Conservation (phyloP, 1,140 invertebrate species). For the Neodiprion pinetum region DNA sequence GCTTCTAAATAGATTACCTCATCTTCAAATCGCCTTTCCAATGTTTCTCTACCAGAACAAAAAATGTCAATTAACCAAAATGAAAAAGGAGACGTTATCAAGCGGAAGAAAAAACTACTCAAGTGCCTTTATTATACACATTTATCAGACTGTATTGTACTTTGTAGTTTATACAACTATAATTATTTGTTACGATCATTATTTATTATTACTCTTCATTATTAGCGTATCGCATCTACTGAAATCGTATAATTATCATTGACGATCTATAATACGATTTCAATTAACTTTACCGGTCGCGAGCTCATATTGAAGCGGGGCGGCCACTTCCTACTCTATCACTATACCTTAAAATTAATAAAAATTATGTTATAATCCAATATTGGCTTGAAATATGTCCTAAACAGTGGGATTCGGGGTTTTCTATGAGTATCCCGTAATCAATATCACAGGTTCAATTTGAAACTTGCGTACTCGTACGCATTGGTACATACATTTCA, state of each 20-base stretch:
- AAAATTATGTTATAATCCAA: slow-evolving; percentile 44
- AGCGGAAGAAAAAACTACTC: slow-evolving; percentile 36
- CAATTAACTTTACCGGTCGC: slow-evolving; percentile 31
- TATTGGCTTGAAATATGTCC: slow-evolving; percentile 34
- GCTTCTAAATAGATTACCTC: slow-evolving; percentile 77
- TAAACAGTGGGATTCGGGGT: background rate
- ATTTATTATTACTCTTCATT: slow-evolving; percentile 45
- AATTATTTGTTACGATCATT: slow-evolving; percentile 50
- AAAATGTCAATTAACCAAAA: background rate
- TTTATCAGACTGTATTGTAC: slow-evolving; percentile 55
- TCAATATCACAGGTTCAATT: background rate
- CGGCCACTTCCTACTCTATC: slow-evolving; percentile 40
- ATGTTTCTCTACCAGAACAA: background rate
- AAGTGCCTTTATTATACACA: slow-evolving; percentile 58
- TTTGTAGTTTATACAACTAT: slow-evolving; percentile 51
- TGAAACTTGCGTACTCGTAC: background rate
- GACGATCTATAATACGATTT: background rate
- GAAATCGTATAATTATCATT: slow-evolving; percentile 16
- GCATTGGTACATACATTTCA: background rate
- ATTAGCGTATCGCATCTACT: slow-evolving; percentile 22
- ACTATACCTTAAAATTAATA: slow-evolving; percentile 43
- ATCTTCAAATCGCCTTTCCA: slow-evolving; percentile 10
- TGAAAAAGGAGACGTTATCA: background rate
- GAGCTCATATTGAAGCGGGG: slow-evolving; percentile 47
- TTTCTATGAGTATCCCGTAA: background rate